Evolutionary conservation across 2,113 vertebrate genomes (phyloP), one percentile per base, ranked within the genome.

Genomic region (Cochlearius cochlearius): DNA sequence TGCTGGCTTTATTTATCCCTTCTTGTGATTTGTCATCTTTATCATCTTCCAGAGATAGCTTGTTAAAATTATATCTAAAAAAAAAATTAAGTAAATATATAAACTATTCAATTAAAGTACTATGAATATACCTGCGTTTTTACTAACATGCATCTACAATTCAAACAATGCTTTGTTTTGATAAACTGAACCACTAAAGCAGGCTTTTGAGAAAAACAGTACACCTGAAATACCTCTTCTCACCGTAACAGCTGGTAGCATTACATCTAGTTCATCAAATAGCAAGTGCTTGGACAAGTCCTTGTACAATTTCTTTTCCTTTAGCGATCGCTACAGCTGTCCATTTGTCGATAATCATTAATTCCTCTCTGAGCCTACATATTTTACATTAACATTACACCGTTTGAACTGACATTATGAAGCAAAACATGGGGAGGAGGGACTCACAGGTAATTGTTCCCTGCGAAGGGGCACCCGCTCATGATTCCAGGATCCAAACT

Each of bases 391-490:
- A 67, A 63, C 2, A 47, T 38, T 27, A 2, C 18, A 64, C 15
- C 10, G 8, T 81, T 39, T 86, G 38, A 92, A 68, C 60, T 16
- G 9, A 72, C 5, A 2, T 36, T 63, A 43, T 27, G 47, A 52
- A 89, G 34, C 25, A 74, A 68, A 90, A 58, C 12, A 76, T 21
- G 92, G 56, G 71, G 32, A 87, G 1, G 12, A 92, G 38, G 21
- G 90, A 99, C 99, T 93, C 97, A 99, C 99, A 97, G 96, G 77
- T 98, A 97, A 84, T 93, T 98, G 94, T 97, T 99, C 94, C 98
- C 98, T 87, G 98, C 97, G 32, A 98, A 99, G 6, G 99, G 99
- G 91, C 99, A 99, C 90, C 98, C 98, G 47, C 98, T 99, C 99
- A 99, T 99, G 96, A 85, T 85, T 95, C 62, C 85, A 91, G 68